Evolutionary conservation across 2,797 vertebrate species (phyloP).

Genomic region (Smutsia temminckii): DNA sequence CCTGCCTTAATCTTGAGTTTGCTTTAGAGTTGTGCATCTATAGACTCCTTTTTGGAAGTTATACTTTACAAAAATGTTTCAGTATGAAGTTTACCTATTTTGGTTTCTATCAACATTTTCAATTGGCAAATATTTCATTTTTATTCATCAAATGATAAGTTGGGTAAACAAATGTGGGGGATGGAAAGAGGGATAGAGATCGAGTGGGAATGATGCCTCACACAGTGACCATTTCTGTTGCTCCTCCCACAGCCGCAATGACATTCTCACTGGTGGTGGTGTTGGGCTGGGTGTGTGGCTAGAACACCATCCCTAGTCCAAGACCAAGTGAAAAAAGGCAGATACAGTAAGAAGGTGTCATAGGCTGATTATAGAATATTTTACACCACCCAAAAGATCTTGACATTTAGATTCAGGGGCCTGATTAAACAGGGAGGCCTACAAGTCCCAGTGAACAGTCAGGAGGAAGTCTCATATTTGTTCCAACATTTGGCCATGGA

Average conservation of each 20-base stretch:
- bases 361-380: neutral
- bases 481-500: neutral
- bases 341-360: neutral
- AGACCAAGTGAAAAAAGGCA: neutral
- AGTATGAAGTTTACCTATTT: neutral
- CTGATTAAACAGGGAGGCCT: neutral
- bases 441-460: neutral
- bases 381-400: neutral
- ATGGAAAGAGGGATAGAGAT: neutral
- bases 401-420: neutral
- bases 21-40: neutral
- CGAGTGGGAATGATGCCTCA: neutral
- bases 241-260: neutral
- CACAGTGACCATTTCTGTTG: neutral
- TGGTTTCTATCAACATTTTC: neutral
- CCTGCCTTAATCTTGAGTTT: neutral
- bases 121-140: neutral
- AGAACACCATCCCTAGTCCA: neutral
- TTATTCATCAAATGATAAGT: neutral
- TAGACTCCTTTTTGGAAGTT: neutral
- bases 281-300: neutral
- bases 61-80: neutral
- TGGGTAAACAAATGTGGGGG: neutral
- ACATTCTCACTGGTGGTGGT: neutral
- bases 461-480: neutral